These are phyloP conservation scores for Heterodera schachtii DNA, from an alignment of 1,140 invertebrate genomes.

Conservation along the genomic window DNA sequence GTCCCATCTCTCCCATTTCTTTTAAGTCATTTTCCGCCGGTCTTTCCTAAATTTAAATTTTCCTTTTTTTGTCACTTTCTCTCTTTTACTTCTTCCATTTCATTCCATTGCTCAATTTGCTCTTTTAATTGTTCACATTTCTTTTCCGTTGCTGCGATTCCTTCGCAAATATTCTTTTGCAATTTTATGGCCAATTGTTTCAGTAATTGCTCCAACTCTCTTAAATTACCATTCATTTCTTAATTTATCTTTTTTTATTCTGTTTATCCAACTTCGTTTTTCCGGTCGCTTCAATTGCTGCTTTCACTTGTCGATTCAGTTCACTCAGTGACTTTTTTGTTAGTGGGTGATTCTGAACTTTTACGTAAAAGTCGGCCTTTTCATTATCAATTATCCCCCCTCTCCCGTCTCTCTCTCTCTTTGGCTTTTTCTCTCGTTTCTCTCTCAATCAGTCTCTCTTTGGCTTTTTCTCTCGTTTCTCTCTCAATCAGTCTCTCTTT, in stretches of 20 bases:
- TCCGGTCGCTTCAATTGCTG: conserved; percentile 30
- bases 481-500: too few relatives aligned
- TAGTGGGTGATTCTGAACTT: neutral
- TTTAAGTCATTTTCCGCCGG: neutral
- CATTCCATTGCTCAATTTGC: conserved; percentile 37
- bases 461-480: too few relatives aligned
- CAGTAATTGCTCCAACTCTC: conserved; percentile 45
- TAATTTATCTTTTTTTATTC: neutral
- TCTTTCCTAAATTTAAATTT: neutral
- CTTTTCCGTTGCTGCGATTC: conserved; percentile 22
- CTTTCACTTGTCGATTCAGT: conserved; percentile 36
- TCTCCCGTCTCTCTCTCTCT: too few relatives aligned
- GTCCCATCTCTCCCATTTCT: neutral
- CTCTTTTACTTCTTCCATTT: neutral
- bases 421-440: too few relatives aligned
- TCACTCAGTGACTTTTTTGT: conserved; percentile 21
- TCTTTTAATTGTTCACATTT: conserved; percentile 29
- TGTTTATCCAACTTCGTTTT: conserved; percentile 34
- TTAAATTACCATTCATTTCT: conserved; percentile 1
- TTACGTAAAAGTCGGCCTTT: too few relatives aligned
- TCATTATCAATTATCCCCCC: too few relatives aligned
- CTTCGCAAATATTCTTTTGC: conserved; percentile 27
- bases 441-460: too few relatives aligned
- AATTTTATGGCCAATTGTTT: conserved; percentile 50
- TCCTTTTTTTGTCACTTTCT: conserved; percentile 4